These are phyloP conservation scores for Drosophila mercatorum DNA, from an alignment of 2,888 invertebrate genomes.

Conservation along the genomic window DNA sequence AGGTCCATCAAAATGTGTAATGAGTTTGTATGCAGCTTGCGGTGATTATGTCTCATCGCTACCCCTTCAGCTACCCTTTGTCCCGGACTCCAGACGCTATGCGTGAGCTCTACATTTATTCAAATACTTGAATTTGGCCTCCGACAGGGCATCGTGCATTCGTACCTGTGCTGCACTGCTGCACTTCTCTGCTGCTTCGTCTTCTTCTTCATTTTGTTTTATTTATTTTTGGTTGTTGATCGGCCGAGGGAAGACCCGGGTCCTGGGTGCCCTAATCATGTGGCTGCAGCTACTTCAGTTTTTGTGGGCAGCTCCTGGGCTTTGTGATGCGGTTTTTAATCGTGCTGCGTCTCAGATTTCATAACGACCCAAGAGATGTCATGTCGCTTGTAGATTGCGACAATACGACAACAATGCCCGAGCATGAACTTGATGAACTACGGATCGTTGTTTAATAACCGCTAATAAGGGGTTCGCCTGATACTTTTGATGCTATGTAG, in stretches of 20 bases:
- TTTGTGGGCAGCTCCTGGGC: slow-evolving; percentile 45
- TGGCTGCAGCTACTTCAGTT: slow-evolving; percentile 28
- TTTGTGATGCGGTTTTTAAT: slow-evolving; percentile 45
- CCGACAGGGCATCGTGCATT: slow-evolving; percentile 35
- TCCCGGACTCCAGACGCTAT: slow-evolving; percentile 5
- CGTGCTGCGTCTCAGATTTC: slow-evolving; percentile 68
- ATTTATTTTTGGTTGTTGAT: slow-evolving; percentile 1
- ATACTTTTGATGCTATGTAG: neutral
- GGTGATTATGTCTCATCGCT: slow-evolving; percentile 21
- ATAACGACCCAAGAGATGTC: slow-evolving; percentile 29
- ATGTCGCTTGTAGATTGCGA: slow-evolving; percentile 48
- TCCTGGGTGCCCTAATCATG: slow-evolving; percentile 36
- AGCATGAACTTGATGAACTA: slow-evolving; percentile 27
- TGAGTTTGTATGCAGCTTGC: slow-evolving; percentile 35
- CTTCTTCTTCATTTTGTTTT: neutral
- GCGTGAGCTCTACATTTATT: slow-evolving; percentile 19
- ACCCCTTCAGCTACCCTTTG: slow-evolving; percentile 16
- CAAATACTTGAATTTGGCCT: slow-evolving; percentile 15
- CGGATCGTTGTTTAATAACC: slow-evolving; percentile 4
- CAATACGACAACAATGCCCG: slow-evolving; percentile 50
- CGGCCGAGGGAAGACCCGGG: slow-evolving; percentile 24
- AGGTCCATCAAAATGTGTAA: slow-evolving; percentile 47
- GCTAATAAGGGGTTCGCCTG: slow-evolving; percentile 8
- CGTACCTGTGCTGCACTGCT: slow-evolving; percentile 1
- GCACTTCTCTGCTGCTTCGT: neutral